Evolutionary conservation across 2,797 vertebrate species (phyloP), one percentile per base, ranked within the genome.

Genomic region (Epinephelus awoara): DNA sequence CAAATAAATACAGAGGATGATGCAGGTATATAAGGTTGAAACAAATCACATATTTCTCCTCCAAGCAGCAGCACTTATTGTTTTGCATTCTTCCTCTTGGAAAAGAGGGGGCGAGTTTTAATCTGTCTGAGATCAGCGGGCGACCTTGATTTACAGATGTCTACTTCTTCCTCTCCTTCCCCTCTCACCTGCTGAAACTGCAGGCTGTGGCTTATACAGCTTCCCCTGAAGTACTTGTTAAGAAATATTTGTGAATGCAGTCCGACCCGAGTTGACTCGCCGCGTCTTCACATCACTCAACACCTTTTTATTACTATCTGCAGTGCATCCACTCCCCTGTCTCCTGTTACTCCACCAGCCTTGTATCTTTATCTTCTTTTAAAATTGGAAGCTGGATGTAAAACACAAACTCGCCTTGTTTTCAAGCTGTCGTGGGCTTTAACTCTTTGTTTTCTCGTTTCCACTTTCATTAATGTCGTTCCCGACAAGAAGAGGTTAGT

Each of bases 31-130:
- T 15, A 8, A 52, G 19, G 12, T 25, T 59, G 46, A 49, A 67
- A 55, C 19, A 40, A 18, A 15, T 44, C 6, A 12, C 15, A 17
- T 54, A 18, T 67, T 49, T 52, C 49, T 63, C 12, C 34, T 47
- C 13, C 3, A 17, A 54, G 18, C 56, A 11, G 44, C n/a, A 58
- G 58, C 71, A 2, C 78, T 72, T 68, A 40, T 86, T 91, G 79
- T 89, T 87, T 79, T 88, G 81, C 83, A 89, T 90, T 90, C 79
- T 83, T 84, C 72, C 25, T 55, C 47, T 40, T 10, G 14, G n/a
- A 44, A 21, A 23, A 47, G 25, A 23, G 49, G 14, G 25, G 38
- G 40, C 46, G 15, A 9, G 21, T 14, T 17, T 55, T 75, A 69
- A 84, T 90, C 88, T 76, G 74, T 79, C 83, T 82, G 72, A 61